Base-by-base conservation (phyloP, 2,888 invertebrate species). In the Lomographa bimaculata region DNA sequence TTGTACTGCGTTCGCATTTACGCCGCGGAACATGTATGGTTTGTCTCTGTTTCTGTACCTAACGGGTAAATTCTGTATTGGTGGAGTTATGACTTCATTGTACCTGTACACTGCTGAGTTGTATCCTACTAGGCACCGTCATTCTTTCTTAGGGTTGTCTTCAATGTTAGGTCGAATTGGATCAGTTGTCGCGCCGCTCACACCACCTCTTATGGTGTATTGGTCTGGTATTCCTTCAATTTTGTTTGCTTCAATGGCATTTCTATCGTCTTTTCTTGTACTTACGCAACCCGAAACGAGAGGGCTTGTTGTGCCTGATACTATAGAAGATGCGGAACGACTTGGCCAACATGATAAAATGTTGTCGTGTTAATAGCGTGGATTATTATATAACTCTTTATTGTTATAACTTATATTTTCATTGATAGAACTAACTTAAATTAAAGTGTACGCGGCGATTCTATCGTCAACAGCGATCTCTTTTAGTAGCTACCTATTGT, bases 101-200 rank as follows among this genome's bases (percentile, higher is more conserved):
- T 94, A 94, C 66, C 84, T 93, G 34, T 93, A 91, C 60, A 93
- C 94, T 1, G 90, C 93, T n/a, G 94, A 94, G 70, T 74, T 94
- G 54, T 94, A 94, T 64, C 94, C 94, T 0, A 94, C 94, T 2
- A 90, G 90, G 50, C 83, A 93, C 11, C 89, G 94, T 1, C 93
- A 94, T 60, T 92, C 93, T 14, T 86, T 93, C 49, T 80, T 94
- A 36, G 93, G 91, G 0, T 89, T 92, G 37, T 94, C 94, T 52
- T 93, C 93, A 2, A 94, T 93, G 93, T 82, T 93, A 54, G 94
- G 94, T 7, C 89, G 94, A 3, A 85, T 94, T 34, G 94, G 94
- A 0, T 93, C 93, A 0, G 91, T 94, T 60, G 60, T 93, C 30
- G 92, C 94, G 0, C 94, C 94, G 0, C 91, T 94, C 57, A 92